Evolutionary conservation across 2,797 vertebrate species (phyloP).

Genomic region (Sebastes miniatus): DNA sequence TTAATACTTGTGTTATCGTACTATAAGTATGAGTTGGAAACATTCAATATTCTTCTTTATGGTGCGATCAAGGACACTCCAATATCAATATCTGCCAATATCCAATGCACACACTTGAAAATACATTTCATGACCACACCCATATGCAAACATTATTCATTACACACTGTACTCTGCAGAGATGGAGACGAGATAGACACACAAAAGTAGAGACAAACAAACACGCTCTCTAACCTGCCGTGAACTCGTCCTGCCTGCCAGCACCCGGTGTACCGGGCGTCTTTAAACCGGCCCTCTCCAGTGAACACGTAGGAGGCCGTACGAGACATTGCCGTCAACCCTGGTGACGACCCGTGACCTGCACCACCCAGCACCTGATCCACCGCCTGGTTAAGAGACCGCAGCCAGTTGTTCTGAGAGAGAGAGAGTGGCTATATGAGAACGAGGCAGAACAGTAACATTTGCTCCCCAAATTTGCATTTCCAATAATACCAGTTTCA

Average conservation of each 20-base stretch:
- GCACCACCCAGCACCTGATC: slow-evolving; percentile 86
- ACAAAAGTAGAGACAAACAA: background rate
- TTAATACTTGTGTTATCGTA: background rate
- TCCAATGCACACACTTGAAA: background rate
- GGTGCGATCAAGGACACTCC: background rate
- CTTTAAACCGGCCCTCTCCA: slow-evolving; percentile 91
- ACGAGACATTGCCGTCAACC: slow-evolving; percentile 87
- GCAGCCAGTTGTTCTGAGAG: slow-evolving; percentile 92
- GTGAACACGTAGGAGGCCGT: slow-evolving; percentile 91
- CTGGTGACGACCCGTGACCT: slow-evolving; percentile 76
- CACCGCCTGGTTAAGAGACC: slow-evolving; percentile 91
- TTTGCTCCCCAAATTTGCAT: too few relatives aligned
- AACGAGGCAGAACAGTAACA: background rate
- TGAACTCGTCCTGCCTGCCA: slow-evolving; percentile 93
- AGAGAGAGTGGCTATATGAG: background rate
- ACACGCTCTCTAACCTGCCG: slow-evolving; percentile 84
- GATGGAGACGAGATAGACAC: background rate
- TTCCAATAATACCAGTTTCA: background rate
- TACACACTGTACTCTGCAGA: background rate
- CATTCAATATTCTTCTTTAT: background rate
- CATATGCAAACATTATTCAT: background rate
- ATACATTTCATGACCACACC: background rate
- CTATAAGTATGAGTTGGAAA: background rate
- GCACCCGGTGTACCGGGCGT: slow-evolving; percentile 90
- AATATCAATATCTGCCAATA: background rate